phyloP scores from a whole-genome alignment of 2,113 vertebrate species.

The Pteronura brasiliensis region DNA sequence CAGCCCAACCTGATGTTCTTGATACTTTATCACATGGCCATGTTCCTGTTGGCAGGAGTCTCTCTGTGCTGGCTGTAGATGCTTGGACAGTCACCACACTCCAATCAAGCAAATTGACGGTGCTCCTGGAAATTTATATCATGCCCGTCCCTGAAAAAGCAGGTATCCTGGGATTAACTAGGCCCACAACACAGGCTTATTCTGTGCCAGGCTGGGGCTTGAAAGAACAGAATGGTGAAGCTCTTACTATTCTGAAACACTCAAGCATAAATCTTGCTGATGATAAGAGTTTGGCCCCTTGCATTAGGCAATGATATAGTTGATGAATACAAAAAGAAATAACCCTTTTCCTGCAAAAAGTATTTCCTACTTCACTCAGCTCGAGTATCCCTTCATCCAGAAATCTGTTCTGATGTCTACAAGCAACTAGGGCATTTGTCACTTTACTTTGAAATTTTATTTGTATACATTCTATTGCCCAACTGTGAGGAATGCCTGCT shows the following conservation, averaged over 20 bases:
- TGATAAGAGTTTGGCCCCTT: background rate
- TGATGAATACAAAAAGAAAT: background rate
- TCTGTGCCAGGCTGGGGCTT: background rate
- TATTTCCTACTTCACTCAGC: background rate
- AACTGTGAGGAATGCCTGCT: background rate
- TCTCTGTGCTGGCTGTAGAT: background rate
- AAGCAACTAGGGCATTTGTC: background rate
- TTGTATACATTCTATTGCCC: background rate
- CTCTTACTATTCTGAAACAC: background rate
- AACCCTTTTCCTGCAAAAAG: background rate
- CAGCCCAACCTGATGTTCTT: background rate
- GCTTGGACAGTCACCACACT: background rate
- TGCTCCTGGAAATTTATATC: background rate
- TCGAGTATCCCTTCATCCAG: background rate
- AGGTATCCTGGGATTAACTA: background rate
- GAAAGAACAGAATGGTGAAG: background rate
- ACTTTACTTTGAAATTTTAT: background rate
- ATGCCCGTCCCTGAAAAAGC: background rate
- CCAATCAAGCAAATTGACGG: background rate
- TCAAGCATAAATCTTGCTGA: conserved; percentile 43
- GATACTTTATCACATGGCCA: background rate
- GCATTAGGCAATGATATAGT: background rate
- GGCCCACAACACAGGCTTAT: background rate
- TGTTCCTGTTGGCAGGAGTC: background rate
- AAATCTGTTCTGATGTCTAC: background rate